Evolutionary conservation across 1,140 invertebrate species (phyloP).

Genomic region (Lanistes nyassanus): DNA sequence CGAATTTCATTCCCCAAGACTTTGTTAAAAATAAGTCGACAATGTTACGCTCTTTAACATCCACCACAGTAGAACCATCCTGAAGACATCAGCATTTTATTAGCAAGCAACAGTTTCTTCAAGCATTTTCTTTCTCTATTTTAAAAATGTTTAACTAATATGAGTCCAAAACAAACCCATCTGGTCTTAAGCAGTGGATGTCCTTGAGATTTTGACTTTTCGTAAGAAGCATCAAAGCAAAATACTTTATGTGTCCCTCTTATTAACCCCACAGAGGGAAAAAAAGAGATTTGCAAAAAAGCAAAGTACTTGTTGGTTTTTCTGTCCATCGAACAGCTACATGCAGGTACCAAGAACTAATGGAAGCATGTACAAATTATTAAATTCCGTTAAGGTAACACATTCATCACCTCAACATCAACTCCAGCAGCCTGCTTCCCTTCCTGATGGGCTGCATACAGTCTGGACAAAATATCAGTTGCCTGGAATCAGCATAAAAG

Average conservation of each 20-base stretch:
- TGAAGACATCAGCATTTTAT: too few species aligned
- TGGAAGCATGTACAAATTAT: neutral
- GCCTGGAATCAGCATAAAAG: slow-evolving; percentile 64
- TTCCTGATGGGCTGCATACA: slow-evolving; percentile 91
- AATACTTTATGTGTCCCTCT: neutral
- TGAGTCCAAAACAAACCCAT: neutral
- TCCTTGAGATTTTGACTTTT: too few species aligned
- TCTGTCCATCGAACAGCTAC: too few species aligned
- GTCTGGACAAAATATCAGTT: slow-evolving; percentile 87
- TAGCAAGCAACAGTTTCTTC: too few species aligned
- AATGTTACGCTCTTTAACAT: slow-evolving; percentile 75
- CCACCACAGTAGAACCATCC: slow-evolving; percentile 74
- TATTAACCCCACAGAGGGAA: neutral
- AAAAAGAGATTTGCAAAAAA: too few species aligned
- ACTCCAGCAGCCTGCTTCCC: slow-evolving; percentile 87
- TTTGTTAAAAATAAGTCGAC: slow-evolving; percentile 83
- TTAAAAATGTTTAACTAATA: neutral
- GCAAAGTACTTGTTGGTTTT: too few species aligned
- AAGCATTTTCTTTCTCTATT: too few species aligned
- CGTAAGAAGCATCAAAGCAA: too few species aligned
- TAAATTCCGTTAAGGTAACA: neutral
- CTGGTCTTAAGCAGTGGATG: neutral
- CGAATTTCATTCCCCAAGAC: slow-evolving; percentile 94
- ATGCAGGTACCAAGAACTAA: too few species aligned
- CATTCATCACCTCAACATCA: slow-evolving; percentile 80